Percentiles rank a stretch among this genome's conserved stretches.
Evolutionary conservation across 2,113 vertebrate species (phyloP).

Genomic region (Coracopsis vasa): DNA sequence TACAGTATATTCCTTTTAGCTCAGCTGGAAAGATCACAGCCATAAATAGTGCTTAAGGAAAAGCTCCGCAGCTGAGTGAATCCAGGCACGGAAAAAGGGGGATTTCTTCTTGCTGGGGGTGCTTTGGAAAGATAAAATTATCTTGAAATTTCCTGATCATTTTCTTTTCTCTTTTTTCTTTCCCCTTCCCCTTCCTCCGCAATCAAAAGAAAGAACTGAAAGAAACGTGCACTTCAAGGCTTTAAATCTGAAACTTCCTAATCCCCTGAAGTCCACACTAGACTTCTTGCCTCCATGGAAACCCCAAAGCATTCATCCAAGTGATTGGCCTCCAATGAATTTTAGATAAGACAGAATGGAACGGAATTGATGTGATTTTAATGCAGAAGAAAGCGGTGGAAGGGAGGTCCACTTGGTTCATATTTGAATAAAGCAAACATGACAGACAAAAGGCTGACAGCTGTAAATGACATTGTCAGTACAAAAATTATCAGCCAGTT

Average conservation of each 20-base stretch:
- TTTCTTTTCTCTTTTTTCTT: background rate
- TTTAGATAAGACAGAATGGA: slow-evolving; percentile 99
- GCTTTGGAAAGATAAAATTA: slow-evolving; percentile 66
- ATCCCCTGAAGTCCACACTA: slow-evolving; percentile 96
- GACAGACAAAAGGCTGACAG: slow-evolving; percentile 99
- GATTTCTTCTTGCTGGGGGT: background rate
- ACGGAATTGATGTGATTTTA: slow-evolving; percentile 99
- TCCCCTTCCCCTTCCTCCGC: background rate
- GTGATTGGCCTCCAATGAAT: slow-evolving; percentile 99
- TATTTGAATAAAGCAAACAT: slow-evolving; percentile 99
- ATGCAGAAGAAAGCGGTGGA: slow-evolving; percentile 98
- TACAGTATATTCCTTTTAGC: slow-evolving; percentile 51
- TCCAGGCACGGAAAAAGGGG: background rate
- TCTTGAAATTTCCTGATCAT: slow-evolving; percentile 65
- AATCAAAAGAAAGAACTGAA: slow-evolving; percentile 87
- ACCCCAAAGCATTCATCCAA: slow-evolving; percentile 98
- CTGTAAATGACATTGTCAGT: slow-evolving; percentile 99
- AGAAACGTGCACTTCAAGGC: slow-evolving; percentile 93
- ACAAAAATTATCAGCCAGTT: slow-evolving; percentile 99
- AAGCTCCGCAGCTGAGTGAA: background rate
- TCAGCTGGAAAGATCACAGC: slow-evolving; percentile 63
- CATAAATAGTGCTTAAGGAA: slow-evolving; percentile 58
- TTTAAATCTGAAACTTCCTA: slow-evolving; percentile 99
- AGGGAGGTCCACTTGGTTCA: slow-evolving; percentile 99
- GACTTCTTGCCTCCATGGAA: slow-evolving; percentile 99